These are phyloP conservation scores for Onthophagus sagittarius DNA, from an alignment of 2,888 invertebrate species.

Conservation along the genomic window DNA sequence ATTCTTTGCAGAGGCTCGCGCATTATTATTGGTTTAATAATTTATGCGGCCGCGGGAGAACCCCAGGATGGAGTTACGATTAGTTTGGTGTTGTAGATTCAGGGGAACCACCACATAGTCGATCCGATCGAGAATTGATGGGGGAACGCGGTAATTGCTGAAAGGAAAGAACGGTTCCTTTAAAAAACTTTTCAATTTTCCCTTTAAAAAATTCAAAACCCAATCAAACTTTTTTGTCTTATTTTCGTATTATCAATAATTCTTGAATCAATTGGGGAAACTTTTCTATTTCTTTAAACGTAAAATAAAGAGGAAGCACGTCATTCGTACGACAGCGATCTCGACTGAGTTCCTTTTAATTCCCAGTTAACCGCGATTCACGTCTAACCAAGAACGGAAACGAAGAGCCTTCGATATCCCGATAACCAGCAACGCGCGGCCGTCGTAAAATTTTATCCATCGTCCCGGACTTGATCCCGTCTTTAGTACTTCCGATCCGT, in stretches of 20 bases:
- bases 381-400: neutral
- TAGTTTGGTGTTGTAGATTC: neutral
- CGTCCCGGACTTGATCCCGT: neutral
- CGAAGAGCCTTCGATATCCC: neutral
- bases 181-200: neutral
- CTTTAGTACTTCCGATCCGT: neutral
- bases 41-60: neutral
- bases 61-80: neutral
- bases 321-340: neutral
- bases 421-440: neutral
- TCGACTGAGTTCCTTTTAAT: neutral
- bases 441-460: neutral
- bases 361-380: neutral
- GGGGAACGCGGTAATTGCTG: neutral
- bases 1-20: neutral
- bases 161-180: neutral
- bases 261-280: neutral
- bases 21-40: conserved; percentile 3
- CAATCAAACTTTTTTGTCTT: neutral
- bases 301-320: neutral
- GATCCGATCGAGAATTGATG: neutral
- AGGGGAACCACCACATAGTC: neutral
- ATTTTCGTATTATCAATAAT: neutral
- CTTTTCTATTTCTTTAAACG: neutral
- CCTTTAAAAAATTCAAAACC: neutral